A percentile compares a stretch with the other conserved stretches of the same genome.
Conservation (phyloP, 2,113 vertebrate genomes). For the Mungos mungo region DNA sequence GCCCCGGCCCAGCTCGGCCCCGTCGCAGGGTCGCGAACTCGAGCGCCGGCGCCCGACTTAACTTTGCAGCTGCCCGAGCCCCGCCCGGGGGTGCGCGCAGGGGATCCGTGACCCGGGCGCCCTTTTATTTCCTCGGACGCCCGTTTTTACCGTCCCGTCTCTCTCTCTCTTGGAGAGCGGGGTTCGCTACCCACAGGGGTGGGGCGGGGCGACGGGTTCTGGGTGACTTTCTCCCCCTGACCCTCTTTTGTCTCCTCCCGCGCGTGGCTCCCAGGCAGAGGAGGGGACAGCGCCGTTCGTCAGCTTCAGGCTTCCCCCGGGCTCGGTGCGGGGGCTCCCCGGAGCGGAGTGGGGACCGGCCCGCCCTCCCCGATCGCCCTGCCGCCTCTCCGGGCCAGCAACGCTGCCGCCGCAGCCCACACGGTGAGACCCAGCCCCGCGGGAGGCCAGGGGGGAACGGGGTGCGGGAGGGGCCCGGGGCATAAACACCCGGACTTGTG, state of each 20-base stretch:
- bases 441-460: background rate
- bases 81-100: slow-evolving; percentile 43
- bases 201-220: slow-evolving; percentile 44
- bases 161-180: background rate
- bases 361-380: slow-evolving; percentile 87
- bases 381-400: slow-evolving; percentile 90
- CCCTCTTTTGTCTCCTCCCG: slow-evolving; percentile 76
- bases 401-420: slow-evolving; percentile 77
- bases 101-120: background rate
- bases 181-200: background rate
- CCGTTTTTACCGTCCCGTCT: background rate
- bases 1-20: background rate
- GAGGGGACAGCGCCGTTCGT: slow-evolving; percentile 87
- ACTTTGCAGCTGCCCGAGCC: slow-evolving; percentile 66
- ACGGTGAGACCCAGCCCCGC: slow-evolving; percentile 70
- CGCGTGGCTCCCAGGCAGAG: slow-evolving; percentile 77
- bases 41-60: slow-evolving; percentile 62
- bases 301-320: slow-evolving; percentile 83
- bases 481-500: background rate
- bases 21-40: slow-evolving; percentile 66
- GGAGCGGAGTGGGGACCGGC: slow-evolving; percentile 87
- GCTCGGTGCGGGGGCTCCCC: slow-evolving; percentile 84
- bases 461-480: background rate
- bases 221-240: slow-evolving; percentile 58
- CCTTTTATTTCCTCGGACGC: background rate